phyloP scores from a whole-genome alignment of 2,113 vertebrate species.

The Rafetus swinhoei region DNA sequence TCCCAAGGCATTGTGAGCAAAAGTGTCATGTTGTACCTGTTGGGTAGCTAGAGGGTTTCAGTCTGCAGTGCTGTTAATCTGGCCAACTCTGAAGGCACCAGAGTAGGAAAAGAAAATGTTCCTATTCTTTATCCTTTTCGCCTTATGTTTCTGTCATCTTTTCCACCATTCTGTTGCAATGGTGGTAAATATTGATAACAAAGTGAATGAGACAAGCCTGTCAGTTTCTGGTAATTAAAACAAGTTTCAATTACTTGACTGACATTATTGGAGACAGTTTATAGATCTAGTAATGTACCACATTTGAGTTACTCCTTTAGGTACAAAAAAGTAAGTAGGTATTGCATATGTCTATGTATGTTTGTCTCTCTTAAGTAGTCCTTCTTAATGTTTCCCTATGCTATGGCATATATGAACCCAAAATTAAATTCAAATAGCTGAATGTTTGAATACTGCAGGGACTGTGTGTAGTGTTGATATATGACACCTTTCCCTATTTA shows the following conservation, averaged over 20 bases:
- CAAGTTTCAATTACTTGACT: background rate
- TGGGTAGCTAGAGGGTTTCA: background rate
- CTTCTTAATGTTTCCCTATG: background rate
- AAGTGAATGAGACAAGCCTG: background rate
- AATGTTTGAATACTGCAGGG: background rate
- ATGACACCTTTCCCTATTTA: background rate
- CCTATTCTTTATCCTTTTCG: background rate
- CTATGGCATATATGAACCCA: background rate
- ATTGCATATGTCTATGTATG: background rate
- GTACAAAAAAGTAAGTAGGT: background rate
- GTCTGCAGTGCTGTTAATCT: background rate
- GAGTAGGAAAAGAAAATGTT: background rate
- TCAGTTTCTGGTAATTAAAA: slow-evolving; percentile 4
- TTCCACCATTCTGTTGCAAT: background rate
- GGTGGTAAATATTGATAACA: background rate
- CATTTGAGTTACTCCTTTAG: background rate
- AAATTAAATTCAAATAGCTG: background rate
- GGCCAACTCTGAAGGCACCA: background rate
- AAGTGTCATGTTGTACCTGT: background rate
- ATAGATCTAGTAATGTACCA: background rate
- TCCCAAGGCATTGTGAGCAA: background rate
- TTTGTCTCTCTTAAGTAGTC: background rate
- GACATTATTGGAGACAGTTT: background rate
- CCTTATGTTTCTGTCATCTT: background rate
- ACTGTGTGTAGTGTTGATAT: background rate